These are phyloP conservation scores for Pollachius pollachius DNA, from an alignment of 2,113 vertebrate genomes.

Conservation along the genomic window DNA sequence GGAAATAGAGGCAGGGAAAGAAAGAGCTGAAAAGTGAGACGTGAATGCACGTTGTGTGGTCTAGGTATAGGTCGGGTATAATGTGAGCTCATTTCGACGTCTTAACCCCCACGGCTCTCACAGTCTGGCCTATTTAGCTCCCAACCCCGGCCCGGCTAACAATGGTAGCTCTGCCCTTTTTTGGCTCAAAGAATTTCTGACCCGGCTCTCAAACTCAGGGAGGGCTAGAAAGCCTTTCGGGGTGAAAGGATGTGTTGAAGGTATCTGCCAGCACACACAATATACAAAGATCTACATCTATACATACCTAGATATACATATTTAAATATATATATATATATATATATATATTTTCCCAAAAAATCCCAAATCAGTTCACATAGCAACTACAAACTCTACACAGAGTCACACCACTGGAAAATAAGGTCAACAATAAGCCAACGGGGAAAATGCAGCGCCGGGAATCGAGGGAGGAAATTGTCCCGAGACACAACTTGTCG, in stretches of 20 bases:
- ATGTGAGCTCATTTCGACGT: slow-evolving; percentile 78
- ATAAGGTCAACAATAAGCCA: too few species aligned
- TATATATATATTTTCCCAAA: too few species aligned
- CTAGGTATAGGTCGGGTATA: slow-evolving; percentile 90
- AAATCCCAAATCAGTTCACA: too few species aligned
- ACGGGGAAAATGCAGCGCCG: too few species aligned
- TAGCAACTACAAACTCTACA: too few species aligned
- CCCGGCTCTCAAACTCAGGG: slow-evolving; percentile 69
- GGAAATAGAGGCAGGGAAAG: slow-evolving; percentile 32
- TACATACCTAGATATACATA: too few species aligned
- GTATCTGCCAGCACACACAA: too few species aligned
- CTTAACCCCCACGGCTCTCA: slow-evolving; percentile 30
- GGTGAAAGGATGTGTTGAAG: slow-evolving; percentile 1
- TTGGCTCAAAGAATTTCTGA: slow-evolving; percentile 81
- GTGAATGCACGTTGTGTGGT: slow-evolving; percentile 93
- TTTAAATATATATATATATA: too few species aligned
- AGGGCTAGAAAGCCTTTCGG: slow-evolving; percentile 15
- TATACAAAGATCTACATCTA: too few species aligned
- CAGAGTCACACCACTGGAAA: too few species aligned
- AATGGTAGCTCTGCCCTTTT: slow-evolving; percentile 85
- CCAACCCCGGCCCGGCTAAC: slow-evolving; percentile 35
- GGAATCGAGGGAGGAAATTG: too few species aligned
- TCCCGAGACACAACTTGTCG: too few species aligned
- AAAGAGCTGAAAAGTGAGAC: slow-evolving; percentile 80
- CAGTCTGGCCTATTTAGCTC: slow-evolving; percentile 28